Base-by-base conservation (phyloP, 2,797 vertebrate species). In the Etheostoma nigrum region DNA sequence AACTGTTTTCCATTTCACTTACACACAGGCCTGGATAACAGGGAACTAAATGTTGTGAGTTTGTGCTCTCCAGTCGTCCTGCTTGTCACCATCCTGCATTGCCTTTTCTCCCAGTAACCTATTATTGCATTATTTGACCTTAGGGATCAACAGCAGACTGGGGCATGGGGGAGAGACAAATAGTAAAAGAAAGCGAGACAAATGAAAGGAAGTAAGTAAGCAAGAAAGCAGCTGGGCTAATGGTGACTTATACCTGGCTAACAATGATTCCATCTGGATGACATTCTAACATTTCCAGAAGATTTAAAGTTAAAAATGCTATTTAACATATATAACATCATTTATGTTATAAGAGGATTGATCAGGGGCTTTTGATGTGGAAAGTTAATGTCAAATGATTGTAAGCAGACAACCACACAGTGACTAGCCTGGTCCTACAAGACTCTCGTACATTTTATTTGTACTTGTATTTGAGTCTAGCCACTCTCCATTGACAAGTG, bases 1-100 rank as follows among this genome's bases (percentile, higher is more conserved):
- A 72, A 42, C 72, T 75, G 53, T 72, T 79, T 76, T 60, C 30
- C 49, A 69, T 74, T 81, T 55, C 36, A 78, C 66, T 69, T 33
- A 10, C 44, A 51, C 27, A 23, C 63, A 64, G 53, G 44, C 68
- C 45, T 53, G 75, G 60, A 67, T 58, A 57, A 75, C 62, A 55
- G 49, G n/a, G 40, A 77, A 76, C 67, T 79, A 72, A 78, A 81
- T 70, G 54, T 27, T 63, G 58, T 27, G 42, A 76, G 19, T 67
- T 72, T 76, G 16, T n/a, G 5, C 53, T 64, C 42, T 52, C 62
- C 27, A 40, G 36, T 40, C 3, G 57, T 51, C 51, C 65, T 61
- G 42, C 52, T 59, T 19, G 51, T 69, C 55, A 51, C 12, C 57
- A 25, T 67, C 21, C n/a, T 27, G 45, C 63, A 57, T 71, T 64